phyloP scores from a whole-genome alignment of 2,888 invertebrate genomes.

The Colostygia pectinataria region DNA sequence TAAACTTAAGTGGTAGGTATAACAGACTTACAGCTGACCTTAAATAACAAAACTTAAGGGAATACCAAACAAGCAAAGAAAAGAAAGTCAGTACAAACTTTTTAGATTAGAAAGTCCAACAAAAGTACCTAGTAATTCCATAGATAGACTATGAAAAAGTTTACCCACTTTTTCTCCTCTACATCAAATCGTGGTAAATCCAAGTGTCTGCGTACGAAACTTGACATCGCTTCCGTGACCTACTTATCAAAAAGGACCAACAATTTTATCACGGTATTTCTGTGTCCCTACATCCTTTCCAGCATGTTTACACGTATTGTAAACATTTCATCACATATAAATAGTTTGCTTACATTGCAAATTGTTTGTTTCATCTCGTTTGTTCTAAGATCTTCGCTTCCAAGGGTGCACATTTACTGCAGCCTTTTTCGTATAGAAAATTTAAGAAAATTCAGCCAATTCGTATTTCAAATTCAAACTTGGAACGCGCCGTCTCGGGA shows the following conservation, averaged over 20 bases:
- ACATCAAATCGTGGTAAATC: constrained; percentile 25
- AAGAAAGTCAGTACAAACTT: background rate
- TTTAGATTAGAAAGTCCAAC: background rate
- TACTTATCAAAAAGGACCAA: constrained; percentile 57
- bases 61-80: background rate
- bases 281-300: constrained; percentile 46
- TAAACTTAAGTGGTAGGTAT: background rate
- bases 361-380: constrained; percentile 11
- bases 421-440: constrained; percentile 16
- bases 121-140: background rate
- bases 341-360: constrained; percentile 33
- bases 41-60: background rate
- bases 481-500: constrained; percentile 35
- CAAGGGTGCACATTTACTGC: background rate
- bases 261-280: constrained; percentile 50
- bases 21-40: too few species aligned
- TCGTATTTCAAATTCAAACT: constrained; percentile 37
- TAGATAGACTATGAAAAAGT: background rate
- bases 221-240: constrained; percentile 57
- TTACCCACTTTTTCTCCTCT: constrained; percentile 9
- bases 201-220: constrained; percentile 43
- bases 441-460: constrained; percentile 25
- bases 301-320: constrained; percentile 50
- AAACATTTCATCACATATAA: constrained; percentile 49
- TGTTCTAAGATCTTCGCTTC: background rate